These are phyloP conservation scores for Acrobasis consociella DNA, from an alignment of 2,888 invertebrate genomes.

Conservation along the genomic window DNA sequence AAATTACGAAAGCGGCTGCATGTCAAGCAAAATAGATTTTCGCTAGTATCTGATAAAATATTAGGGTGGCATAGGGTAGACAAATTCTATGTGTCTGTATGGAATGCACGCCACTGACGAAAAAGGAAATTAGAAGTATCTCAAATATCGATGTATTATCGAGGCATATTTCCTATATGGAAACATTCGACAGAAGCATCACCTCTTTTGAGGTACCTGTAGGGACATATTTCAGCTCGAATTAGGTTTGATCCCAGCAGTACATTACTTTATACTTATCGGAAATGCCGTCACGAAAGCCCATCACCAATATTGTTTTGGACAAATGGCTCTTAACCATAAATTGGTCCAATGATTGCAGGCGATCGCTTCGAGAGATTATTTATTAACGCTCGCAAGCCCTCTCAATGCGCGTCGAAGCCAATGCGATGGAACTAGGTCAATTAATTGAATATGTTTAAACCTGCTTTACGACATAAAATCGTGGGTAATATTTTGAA, in stretches of 20 bases:
- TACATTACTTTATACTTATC: conserved; percentile 14
- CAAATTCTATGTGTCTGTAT: too few relatives aligned
- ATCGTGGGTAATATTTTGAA: conserved; percentile 7
- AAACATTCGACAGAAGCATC: too few relatives aligned
- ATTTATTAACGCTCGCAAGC: conserved; percentile 22
- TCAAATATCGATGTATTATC: too few relatives aligned
- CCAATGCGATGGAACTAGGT: conserved; percentile 18
- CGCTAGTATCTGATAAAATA: too few relatives aligned
- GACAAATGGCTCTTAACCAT: conserved; percentile 23
- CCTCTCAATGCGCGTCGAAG: conserved; percentile 16
- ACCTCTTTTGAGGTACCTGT: too few relatives aligned
- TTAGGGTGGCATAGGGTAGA: too few relatives aligned
- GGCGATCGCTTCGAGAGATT: conserved; percentile 21
- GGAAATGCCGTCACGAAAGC: conserved; percentile 14
- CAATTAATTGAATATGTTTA: conserved; percentile 18
- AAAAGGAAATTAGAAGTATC: too few relatives aligned
- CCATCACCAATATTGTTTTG: conserved; percentile 23
- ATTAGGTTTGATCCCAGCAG: not conserved
- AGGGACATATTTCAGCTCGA: too few relatives aligned
- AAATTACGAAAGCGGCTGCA: too few relatives aligned
- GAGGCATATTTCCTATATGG: too few relatives aligned
- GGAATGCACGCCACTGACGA: too few relatives aligned
- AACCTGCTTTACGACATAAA: conserved; percentile 12
- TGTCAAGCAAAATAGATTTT: too few relatives aligned
- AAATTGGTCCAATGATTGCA: conserved; percentile 22